These are phyloP conservation scores for Orestias chungarensis DNA, from an alignment of 2,797 vertebrate genomes.

Conservation along the genomic window DNA sequence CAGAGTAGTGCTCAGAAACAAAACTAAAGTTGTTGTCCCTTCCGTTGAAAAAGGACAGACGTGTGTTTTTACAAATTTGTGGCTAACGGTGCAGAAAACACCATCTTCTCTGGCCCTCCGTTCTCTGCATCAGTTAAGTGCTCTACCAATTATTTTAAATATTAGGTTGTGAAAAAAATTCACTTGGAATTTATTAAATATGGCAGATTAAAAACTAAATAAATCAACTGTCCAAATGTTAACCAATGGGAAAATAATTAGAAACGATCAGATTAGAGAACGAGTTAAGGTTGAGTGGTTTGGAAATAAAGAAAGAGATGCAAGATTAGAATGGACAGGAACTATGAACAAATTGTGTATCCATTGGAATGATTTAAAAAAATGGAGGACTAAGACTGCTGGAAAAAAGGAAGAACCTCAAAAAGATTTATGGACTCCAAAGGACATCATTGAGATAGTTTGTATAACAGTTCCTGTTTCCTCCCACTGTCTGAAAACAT, in stretches of 20 bases:
- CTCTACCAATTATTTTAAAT: background rate
- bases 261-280: background rate
- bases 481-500: background rate
- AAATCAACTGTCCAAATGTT: background rate
- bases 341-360: background rate
- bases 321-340: background rate
- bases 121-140: background rate
- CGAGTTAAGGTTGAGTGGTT: background rate
- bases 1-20: background rate
- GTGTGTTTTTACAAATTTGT: background rate
- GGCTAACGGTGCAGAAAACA: background rate
- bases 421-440: background rate
- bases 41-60: background rate
- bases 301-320: background rate
- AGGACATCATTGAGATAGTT: background rate
- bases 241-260: background rate
- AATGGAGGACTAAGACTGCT: background rate
- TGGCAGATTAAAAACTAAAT: background rate
- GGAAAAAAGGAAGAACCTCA: background rate
- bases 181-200: background rate
- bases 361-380: background rate
- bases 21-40: background rate
- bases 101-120: background rate
- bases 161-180: background rate
- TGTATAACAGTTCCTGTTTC: background rate